phyloP scores from a whole-genome alignment of 2,888 invertebrate species.

The Cosmia trapezina region DNA sequence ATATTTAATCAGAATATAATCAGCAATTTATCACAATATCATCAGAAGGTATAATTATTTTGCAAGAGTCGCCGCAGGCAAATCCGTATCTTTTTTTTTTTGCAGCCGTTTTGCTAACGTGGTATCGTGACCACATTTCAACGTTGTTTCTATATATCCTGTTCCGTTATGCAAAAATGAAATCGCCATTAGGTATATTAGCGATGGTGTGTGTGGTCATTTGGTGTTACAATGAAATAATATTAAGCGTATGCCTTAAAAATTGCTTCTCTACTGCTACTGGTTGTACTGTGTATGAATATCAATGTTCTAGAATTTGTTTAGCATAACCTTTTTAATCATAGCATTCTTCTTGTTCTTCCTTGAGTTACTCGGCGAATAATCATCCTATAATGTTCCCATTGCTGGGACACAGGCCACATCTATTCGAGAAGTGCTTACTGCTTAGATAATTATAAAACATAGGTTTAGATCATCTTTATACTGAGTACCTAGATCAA shows the following conservation, averaged over 20 bases:
- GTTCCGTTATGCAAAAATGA: constrained; percentile 61
- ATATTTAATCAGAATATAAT: constrained; percentile 29
- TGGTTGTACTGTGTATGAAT: background rate
- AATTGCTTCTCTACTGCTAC: background rate
- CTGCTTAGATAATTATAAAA: no score
- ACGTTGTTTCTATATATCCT: constrained; percentile 62
- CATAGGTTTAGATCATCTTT: no score
- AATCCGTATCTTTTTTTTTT: constrained; percentile 35
- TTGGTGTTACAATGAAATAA: constrained; percentile 1
- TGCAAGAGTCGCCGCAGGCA: constrained; percentile 44
- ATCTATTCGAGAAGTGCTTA: no score
- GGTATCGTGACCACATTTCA: constrained; percentile 46
- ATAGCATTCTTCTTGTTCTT: background rate
- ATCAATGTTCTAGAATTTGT: background rate
- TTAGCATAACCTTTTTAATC: background rate
- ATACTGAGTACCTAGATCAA: no score
- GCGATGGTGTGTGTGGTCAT: constrained; percentile 15
- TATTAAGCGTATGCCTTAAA: background rate
- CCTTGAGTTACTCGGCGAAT: background rate
- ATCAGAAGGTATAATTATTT: constrained; percentile 34
- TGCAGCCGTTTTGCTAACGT: constrained; percentile 21
- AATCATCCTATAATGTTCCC: no score
- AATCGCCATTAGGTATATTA: constrained; percentile 22
- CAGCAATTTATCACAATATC: constrained; percentile 34
- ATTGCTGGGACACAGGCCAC: no score